A percentile compares a stretch with the other conserved stretches of the same genome.
phyloP scores from a whole-genome alignment of 2,888 invertebrate genomes.

The Aradus depressus region DNA sequence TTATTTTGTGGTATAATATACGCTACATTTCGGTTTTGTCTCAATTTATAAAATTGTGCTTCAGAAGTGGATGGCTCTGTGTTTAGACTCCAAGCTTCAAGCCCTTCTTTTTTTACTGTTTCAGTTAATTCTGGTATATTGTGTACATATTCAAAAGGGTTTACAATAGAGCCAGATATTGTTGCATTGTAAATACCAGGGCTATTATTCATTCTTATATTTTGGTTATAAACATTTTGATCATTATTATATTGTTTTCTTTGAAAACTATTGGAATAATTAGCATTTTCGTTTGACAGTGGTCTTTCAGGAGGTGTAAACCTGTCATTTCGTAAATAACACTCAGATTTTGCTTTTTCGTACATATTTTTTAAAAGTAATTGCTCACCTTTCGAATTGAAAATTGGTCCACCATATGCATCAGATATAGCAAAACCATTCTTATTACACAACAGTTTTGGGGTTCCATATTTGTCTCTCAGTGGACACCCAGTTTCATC shows the following conservation, averaged over 20 bases:
- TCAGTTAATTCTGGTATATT: too few relatives aligned
- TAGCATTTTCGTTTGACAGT: neutral
- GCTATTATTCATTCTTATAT: neutral
- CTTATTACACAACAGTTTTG: constrained; percentile 1
- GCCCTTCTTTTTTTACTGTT: too few relatives aligned
- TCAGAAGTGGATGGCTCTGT: too few relatives aligned
- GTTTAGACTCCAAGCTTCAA: too few relatives aligned
- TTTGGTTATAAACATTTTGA: neutral
- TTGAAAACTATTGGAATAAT: neutral
- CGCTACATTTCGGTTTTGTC: too few relatives aligned
- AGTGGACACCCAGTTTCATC: constrained; percentile 7
- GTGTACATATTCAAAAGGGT: too few relatives aligned
- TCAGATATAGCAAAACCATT: constrained; percentile 8
- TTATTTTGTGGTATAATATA: too few relatives aligned
- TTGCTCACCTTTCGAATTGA: constrained; percentile 8
- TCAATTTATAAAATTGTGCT: too few relatives aligned
- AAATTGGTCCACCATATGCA: constrained; percentile 4
- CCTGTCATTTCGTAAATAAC: too few relatives aligned
- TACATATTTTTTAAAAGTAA: constrained; percentile 4
- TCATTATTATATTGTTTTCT: neutral
- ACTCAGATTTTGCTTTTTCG: too few relatives aligned
- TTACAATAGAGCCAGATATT: too few relatives aligned
- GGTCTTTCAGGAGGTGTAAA: neutral
- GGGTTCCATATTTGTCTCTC: constrained; percentile 3
- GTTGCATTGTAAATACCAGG: too few relatives aligned